phyloP scores from a whole-genome alignment of 2,113 vertebrate species.

The Grallaria varia region DNA sequence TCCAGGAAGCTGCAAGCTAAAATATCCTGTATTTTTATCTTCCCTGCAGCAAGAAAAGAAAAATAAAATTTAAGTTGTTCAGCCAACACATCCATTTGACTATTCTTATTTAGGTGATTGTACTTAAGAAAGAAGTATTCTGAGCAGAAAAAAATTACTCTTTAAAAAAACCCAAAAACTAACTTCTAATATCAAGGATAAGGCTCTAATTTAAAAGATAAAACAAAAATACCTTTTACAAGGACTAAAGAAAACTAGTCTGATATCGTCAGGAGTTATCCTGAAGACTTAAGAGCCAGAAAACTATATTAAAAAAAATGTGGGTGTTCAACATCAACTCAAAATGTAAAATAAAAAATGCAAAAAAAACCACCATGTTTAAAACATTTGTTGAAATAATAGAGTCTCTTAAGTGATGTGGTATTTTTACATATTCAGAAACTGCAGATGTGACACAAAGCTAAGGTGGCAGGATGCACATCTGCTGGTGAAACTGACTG shows the following conservation, averaged over 20 bases:
- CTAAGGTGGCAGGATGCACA: not conserved
- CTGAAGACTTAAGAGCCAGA: not conserved
- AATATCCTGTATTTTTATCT: conserved; percentile 99
- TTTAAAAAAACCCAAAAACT: not conserved
- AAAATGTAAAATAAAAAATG: not conserved
- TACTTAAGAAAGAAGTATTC: not conserved
- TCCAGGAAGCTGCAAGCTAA: conserved; percentile 97
- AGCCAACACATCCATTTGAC: not conserved
- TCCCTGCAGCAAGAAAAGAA: conserved; percentile 78
- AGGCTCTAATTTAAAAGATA: not conserved
- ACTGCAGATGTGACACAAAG: not conserved
- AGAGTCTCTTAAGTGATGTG: not conserved
- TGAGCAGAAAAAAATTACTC: not conserved
- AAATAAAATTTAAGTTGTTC: not conserved
- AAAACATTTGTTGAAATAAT: not conserved
- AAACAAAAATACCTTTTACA: not conserved
- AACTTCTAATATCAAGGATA: not conserved
- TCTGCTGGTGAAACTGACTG: not conserved
- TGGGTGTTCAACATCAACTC: not conserved
- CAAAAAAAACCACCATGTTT: not conserved
- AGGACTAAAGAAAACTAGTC: not conserved
- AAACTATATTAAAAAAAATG: not conserved
- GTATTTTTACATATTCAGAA: not conserved
- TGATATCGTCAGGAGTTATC: not conserved
- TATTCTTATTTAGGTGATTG: not conserved